Conservation (phyloP, 1,140 invertebrate genomes). For the Campoletis sonorensis region DNA sequence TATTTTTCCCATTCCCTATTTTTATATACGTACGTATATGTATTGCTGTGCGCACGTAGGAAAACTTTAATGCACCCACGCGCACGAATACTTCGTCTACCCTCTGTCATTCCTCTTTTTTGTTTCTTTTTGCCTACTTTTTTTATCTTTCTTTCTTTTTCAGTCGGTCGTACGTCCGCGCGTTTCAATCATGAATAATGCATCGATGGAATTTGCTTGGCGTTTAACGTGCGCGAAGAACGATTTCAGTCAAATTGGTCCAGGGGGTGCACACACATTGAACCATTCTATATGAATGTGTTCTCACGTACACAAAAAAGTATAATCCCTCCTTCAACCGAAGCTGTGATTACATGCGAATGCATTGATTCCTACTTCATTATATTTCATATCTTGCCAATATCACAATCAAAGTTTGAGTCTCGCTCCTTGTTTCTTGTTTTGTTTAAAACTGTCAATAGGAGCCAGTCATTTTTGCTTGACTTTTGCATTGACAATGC, state of each 20-base stretch:
- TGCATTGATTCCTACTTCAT: background rate
- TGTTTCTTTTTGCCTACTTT: too few species aligned
- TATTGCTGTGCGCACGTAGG: background rate
- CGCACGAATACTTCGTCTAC: slow-evolving; percentile 13
- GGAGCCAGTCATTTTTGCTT: background rate
- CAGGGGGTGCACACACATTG: background rate
- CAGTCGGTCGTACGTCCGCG: background rate
- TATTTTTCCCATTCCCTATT: background rate
- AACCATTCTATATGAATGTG: background rate
- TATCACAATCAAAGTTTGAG: background rate
- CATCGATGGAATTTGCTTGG: slow-evolving; percentile 45
- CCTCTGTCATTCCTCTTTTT: background rate
- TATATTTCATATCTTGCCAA: background rate
- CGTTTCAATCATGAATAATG: slow-evolving; percentile 50
- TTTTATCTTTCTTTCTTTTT: background rate
- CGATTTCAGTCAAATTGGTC: slow-evolving; percentile 39
- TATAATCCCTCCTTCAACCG: background rate
- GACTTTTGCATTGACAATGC: too few species aligned
- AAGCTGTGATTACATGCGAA: slow-evolving; percentile 33
- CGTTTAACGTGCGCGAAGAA: slow-evolving; percentile 42
- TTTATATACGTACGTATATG: background rate
- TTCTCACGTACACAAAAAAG: background rate
- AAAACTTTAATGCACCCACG: slow-evolving; percentile 49
- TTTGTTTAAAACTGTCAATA: background rate
- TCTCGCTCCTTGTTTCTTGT: background rate